phyloP scores from a whole-genome alignment of 1,140 invertebrate species.

The Sminthurides bifidus region DNA sequence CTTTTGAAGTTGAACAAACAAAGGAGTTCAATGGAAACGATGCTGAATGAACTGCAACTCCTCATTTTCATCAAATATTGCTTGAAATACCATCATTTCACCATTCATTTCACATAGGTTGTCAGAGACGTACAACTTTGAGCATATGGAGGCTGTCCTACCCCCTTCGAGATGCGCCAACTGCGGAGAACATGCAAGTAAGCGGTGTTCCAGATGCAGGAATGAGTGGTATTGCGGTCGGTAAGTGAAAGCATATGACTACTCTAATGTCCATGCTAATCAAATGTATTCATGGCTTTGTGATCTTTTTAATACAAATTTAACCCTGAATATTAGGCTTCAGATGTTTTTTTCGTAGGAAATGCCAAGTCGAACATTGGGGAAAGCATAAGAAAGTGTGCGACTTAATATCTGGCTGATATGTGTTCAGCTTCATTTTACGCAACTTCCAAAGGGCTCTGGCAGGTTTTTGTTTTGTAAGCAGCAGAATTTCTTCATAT shows the following conservation, averaged over 20 bases:
- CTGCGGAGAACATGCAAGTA: constrained; percentile 38
- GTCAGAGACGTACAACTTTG: constrained; percentile 37
- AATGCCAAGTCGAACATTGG: constrained; percentile 32
- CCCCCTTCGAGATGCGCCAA: constrained; percentile 35
- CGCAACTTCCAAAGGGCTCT: too few relatives aligned
- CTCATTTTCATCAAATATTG: not conserved
- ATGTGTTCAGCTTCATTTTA: too few relatives aligned
- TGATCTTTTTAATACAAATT: not conserved
- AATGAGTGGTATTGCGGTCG: constrained; percentile 43
- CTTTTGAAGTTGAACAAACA: not conserved
- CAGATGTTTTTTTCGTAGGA: constrained; percentile 4
- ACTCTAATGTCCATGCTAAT: not conserved
- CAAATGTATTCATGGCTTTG: not conserved
- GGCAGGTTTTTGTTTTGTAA: too few relatives aligned
- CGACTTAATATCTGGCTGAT: too few relatives aligned
- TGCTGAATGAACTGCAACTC: too few relatives aligned
- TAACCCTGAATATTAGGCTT: not conserved
- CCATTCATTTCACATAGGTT: constrained; percentile 16
- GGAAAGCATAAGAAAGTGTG: constrained; percentile 23
- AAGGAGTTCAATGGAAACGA: not conserved
- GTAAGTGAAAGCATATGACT: constrained; percentile 30
- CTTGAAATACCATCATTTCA: not conserved
- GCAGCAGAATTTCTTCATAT: too few relatives aligned
- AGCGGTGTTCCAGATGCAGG: constrained; percentile 43
- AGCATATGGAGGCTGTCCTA: constrained; percentile 38